A percentile compares a stretch with the other conserved stretches of the same genome.
These are phyloP conservation scores for Carterocephalus palaemon DNA, from an alignment of 2,888 invertebrate genomes.

Conservation along the genomic window DNA sequence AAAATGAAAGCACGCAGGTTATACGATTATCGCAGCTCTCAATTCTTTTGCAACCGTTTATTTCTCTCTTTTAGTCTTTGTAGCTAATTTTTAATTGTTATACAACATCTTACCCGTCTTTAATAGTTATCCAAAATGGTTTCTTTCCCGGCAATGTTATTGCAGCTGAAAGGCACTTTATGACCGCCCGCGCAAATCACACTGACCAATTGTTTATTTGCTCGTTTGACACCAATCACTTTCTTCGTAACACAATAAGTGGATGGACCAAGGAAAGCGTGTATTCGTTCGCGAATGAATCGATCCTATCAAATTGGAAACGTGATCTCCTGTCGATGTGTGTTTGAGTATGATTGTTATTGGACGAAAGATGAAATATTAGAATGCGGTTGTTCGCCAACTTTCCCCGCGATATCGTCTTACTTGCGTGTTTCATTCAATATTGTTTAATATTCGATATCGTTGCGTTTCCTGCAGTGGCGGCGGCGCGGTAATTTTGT, in stretches of 20 bases:
- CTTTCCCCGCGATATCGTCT: conserved; percentile 14
- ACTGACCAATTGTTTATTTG: not conserved
- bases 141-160: too few relatives aligned
- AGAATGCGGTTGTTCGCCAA: conserved; percentile 21
- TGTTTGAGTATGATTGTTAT: conserved; percentile 18
- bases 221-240: conserved; percentile 1
- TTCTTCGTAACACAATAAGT: conserved; percentile 11
- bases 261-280: conserved; percentile 12
- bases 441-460: conserved; percentile 19
- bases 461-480: conserved; percentile 11
- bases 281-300: conserved; percentile 13
- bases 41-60: too few relatives aligned
- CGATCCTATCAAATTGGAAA: conserved; percentile 2
- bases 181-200: too few relatives aligned
- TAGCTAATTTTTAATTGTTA: too few relatives aligned
- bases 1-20: not conserved
- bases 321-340: conserved; percentile 4
- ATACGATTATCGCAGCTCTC: not conserved
- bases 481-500: conserved; percentile 13
- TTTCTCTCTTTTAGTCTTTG: too few relatives aligned
- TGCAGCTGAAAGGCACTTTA: too few relatives aligned
- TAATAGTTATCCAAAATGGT: too few relatives aligned
- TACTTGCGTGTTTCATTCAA: conserved; percentile 18
- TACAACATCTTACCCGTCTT: too few relatives aligned
- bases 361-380: conserved; percentile 24